phyloP scores from a whole-genome alignment of 2,888 invertebrate genomes.

The Pseudococcus jackbeardsleyi region DNA sequence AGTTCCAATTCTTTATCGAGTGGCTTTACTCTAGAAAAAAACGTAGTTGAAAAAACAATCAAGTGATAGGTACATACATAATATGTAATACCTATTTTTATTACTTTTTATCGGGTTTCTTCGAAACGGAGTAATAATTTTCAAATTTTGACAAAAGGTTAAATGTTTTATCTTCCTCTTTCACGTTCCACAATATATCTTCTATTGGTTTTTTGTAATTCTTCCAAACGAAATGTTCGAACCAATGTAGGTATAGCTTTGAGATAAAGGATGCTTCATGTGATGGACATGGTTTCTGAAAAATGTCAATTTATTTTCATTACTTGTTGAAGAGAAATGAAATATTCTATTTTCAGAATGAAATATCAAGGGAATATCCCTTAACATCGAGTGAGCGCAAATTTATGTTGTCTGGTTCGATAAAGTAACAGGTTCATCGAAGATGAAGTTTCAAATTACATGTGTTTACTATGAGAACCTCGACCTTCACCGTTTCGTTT shows the following conservation, averaged over 20 bases:
- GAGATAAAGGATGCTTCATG: slow-evolving; percentile 87
- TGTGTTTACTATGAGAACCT: neutral
- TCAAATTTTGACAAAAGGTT: slow-evolving; percentile 87
- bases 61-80: neutral
- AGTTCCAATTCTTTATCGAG: neutral
- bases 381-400: too few species aligned
- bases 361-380: too few species aligned
- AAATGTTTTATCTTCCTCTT: slow-evolving; percentile 83
- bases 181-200: slow-evolving; percentile 88
- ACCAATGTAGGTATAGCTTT: slow-evolving; percentile 90
- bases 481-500: neutral
- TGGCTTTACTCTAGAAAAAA: neutral
- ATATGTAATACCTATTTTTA: neutral
- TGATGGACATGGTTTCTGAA: slow-evolving; percentile 90
- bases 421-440: neutral
- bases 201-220: slow-evolving; percentile 89
- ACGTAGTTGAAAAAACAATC: neutral
- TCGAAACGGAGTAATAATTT: slow-evolving; percentile 74
- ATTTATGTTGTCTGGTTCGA: too few species aligned
- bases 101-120: neutral
- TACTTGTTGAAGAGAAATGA: too few species aligned
- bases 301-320: neutral
- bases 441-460: neutral
- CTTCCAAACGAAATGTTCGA: slow-evolving; percentile 84
- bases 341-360: too few species aligned